Evolutionary conservation across 2,113 vertebrate genomes (phyloP).

Genomic region (Trachemys scripta): DNA sequence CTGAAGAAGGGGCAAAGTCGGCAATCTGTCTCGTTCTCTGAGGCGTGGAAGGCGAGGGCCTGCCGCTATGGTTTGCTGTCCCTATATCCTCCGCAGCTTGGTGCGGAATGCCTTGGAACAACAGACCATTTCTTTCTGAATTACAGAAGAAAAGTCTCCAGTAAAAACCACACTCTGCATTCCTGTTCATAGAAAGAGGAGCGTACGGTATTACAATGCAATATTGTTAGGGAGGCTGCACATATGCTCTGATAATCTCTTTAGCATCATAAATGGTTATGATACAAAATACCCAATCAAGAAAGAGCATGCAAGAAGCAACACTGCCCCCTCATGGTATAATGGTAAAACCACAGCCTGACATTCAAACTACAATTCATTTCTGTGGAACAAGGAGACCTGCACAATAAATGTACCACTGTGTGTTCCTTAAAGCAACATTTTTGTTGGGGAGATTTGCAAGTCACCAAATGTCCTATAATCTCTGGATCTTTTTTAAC

Average conservation of each 20-base stretch:
- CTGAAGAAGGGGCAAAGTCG: neutral
- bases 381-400: neutral
- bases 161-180: neutral
- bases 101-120: fast-evolving
- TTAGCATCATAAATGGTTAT: neutral
- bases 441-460: neutral
- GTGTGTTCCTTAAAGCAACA: neutral
- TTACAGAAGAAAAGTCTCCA: neutral
- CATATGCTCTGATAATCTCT: neutral
- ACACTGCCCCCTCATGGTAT: conserved; percentile 43
- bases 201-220: neutral
- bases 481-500: neutral
- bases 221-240: neutral
- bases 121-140: fast-evolving
- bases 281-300: neutral
- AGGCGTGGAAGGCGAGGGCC: too few relatives aligned
- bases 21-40: neutral
- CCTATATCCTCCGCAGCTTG: too few relatives aligned
- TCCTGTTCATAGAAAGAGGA: neutral
- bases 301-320: neutral
- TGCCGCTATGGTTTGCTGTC: neutral
- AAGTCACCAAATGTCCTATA: neutral
- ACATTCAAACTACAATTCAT: neutral
- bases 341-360: neutral
- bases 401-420: neutral